These are phyloP conservation scores for Corythornis madagascariensis DNA, from an alignment of 2,113 vertebrate genomes.

Conservation along the genomic window DNA sequence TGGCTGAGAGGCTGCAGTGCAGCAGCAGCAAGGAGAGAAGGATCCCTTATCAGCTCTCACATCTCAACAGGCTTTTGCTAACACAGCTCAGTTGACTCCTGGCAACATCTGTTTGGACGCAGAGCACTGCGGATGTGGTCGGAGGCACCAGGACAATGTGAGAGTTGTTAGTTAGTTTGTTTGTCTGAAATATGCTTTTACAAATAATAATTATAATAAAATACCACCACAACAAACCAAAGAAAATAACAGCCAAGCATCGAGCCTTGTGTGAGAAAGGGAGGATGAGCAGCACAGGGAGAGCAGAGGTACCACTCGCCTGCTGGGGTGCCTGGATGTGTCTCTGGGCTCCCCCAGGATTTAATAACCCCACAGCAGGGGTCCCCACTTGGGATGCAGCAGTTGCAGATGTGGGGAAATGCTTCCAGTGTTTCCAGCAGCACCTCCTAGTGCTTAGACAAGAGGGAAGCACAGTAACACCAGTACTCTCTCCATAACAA, in stretches of 20 bases:
- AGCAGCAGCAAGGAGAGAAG: not conserved
- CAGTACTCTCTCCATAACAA: not conserved
- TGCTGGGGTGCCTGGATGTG: not conserved
- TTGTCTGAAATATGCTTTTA: slow-evolving; percentile 16
- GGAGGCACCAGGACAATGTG: not conserved
- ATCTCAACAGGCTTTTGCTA: not conserved
- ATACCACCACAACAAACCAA: not conserved
- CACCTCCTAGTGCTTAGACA: slow-evolving; percentile 32
- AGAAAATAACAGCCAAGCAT: not conserved
- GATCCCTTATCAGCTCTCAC: not conserved
- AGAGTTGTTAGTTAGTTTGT: slow-evolving; percentile 7
- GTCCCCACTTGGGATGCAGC: not conserved
- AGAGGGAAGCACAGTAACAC: not conserved
- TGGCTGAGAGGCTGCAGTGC: not conserved
- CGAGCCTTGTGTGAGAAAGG: not conserved
- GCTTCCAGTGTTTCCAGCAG: not conserved
- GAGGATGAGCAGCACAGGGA: not conserved
- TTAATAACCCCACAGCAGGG: not conserved
- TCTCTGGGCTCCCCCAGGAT: not conserved
- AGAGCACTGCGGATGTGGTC: not conserved
- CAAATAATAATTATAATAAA: not conserved
- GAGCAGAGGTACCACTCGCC: not conserved
- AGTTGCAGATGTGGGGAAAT: not conserved
- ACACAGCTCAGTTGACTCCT: not conserved
- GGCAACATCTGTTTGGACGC: slow-evolving; percentile 29